A percentile compares a stretch with the other conserved stretches of the same genome.
These are phyloP conservation scores for Drosophila trapezifrons DNA, from an alignment of 1,140 invertebrate genomes.

Conservation along the genomic window DNA sequence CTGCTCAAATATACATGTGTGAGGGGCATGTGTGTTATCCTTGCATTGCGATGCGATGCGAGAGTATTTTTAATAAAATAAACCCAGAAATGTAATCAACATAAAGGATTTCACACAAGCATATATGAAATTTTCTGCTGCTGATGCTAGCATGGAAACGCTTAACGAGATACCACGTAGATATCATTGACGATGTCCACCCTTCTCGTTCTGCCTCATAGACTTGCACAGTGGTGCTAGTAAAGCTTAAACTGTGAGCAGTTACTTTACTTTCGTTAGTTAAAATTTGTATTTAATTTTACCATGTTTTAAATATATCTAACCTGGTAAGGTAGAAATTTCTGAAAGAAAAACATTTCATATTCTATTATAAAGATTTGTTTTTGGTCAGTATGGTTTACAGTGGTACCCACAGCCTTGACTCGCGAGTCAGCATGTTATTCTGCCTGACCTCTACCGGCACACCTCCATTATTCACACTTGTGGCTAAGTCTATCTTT, in stretches of 20 bases:
- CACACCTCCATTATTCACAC: no score
- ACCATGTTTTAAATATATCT: not conserved
- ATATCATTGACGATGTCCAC: conserved; percentile 69
- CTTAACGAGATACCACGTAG: conserved; percentile 80
- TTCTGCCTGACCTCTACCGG: no score
- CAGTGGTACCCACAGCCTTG: no score
- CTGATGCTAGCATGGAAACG: conserved; percentile 61
- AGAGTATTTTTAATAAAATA: conserved; percentile 83
- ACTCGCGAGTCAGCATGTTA: no score
- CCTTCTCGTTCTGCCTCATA: not conserved
- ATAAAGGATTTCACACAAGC: conserved; percentile 82
- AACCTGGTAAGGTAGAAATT: not conserved
- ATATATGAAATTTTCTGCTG: conserved; percentile 58
- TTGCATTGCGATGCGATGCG: conserved; percentile 68
- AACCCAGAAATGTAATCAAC: conserved; percentile 84
- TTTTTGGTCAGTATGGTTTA: no score
- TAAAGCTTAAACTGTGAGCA: not conserved
- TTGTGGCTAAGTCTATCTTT: no score
- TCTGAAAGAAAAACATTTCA: no score
- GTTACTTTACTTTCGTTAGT: not conserved
- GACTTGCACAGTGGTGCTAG: conserved; percentile 21
- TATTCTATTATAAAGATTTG: no score
- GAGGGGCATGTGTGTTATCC: conserved; percentile 54
- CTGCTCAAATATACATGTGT: conserved; percentile 13
- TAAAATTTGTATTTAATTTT: not conserved